Conservation (phyloP, 2,888 invertebrate genomes). For the Esperia sulphurella region DNA sequence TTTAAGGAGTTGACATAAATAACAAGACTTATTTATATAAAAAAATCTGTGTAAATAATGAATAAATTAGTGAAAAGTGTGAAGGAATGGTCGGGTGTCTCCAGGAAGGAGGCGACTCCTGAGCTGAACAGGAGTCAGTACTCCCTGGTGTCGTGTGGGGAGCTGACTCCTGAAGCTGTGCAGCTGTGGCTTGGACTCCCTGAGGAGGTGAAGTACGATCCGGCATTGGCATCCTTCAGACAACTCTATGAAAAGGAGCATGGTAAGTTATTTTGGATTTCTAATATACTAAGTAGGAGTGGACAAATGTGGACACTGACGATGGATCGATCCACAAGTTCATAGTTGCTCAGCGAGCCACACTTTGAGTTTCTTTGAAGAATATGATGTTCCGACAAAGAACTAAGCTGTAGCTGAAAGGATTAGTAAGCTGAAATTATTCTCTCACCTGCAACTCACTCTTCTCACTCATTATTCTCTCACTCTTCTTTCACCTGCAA, state of each 20-base stretch:
- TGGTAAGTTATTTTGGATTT: conserved; percentile 41
- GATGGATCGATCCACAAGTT: too few relatives aligned
- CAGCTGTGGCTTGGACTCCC: conserved; percentile 83
- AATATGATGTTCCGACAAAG: too few relatives aligned
- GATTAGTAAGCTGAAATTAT: too few relatives aligned
- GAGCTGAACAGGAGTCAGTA: conserved; percentile 71
- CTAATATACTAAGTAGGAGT: too few relatives aligned
- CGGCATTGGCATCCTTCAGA: conserved; percentile 80
- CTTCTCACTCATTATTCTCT: too few relatives aligned
- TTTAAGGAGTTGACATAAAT: too few relatives aligned
- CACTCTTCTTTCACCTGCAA: too few relatives aligned
- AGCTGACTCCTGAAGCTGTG: conserved; percentile 79
- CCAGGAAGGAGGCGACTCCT: conserved; percentile 50
- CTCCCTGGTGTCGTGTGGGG: conserved; percentile 68
- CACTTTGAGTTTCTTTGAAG: too few relatives aligned
- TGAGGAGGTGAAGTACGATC: conserved; percentile 82
- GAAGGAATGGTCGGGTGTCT: conserved; percentile 45
- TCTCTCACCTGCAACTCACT: too few relatives aligned
- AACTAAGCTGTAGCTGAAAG: too few relatives aligned
- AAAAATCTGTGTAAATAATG: conserved; percentile 27
- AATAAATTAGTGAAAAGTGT: conserved; percentile 44
- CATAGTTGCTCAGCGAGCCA: too few relatives aligned
- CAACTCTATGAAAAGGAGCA: conserved; percentile 72
- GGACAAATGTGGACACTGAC: too few relatives aligned
- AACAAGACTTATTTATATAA: neutral